A percentile compares a stretch with the other conserved stretches of the same genome.
Evolutionary conservation across 1,140 invertebrate genomes (phyloP).

Genomic region (Leptopilina boulardi): DNA sequence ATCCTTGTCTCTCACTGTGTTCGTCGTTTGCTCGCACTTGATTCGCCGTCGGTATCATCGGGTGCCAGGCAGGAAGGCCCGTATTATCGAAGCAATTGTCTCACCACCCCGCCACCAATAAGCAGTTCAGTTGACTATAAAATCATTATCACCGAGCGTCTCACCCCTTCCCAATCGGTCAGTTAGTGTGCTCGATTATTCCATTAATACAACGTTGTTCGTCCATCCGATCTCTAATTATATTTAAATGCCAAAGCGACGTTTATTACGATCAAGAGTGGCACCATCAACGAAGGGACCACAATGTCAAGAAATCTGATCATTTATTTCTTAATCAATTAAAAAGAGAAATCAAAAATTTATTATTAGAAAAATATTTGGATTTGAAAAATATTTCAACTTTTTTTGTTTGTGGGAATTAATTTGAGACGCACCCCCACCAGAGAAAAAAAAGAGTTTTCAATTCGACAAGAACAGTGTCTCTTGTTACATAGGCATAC

Average conservation of each 20-base stretch:
- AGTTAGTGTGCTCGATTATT: slow-evolving; percentile 70
- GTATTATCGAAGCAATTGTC: slow-evolving; percentile 76
- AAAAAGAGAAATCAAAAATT: background rate
- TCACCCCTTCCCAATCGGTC: slow-evolving; percentile 60
- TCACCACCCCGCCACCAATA: slow-evolving; percentile 65
- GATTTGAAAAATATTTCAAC: too few relatives aligned
- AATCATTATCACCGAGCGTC: slow-evolving; percentile 73
- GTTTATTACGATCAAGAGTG: slow-evolving; percentile 53
- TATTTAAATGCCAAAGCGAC: slow-evolving; percentile 68
- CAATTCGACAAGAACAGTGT: slow-evolving; percentile 29
- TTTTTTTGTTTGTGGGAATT: background rate
- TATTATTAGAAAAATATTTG: too few relatives aligned
- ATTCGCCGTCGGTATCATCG: slow-evolving; percentile 74
- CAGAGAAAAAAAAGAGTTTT: background rate
- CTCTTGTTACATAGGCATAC: slow-evolving; percentile 52
- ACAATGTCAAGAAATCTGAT: slow-evolving; percentile 18
- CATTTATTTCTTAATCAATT: background rate
- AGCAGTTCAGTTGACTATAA: slow-evolving; percentile 72
- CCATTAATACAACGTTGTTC: slow-evolving; percentile 71
- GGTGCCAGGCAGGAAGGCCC: slow-evolving; percentile 75
- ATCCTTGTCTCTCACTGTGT: slow-evolving; percentile 66
- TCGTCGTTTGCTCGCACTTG: slow-evolving; percentile 67
- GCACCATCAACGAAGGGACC: slow-evolving; percentile 32
- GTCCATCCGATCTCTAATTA: slow-evolving; percentile 72
- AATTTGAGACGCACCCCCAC: background rate